Percentiles rank a stretch among this genome's conserved stretches.
These are phyloP conservation scores for Sylvilagus bachmani DNA, from an alignment of 2,113 vertebrate species.

Conservation along the genomic window DNA sequence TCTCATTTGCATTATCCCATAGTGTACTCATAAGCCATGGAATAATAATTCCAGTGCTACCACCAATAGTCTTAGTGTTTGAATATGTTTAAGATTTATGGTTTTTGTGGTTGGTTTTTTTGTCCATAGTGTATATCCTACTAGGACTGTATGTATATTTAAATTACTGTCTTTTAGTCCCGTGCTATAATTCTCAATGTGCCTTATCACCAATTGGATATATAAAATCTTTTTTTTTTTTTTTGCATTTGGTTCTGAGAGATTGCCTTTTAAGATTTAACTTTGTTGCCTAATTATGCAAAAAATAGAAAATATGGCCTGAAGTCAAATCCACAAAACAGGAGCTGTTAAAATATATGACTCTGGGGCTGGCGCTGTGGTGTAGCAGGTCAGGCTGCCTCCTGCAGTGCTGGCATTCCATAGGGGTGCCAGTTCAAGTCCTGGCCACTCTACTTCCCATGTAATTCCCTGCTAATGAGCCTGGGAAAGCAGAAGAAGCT, in stretches of 20 bases:
- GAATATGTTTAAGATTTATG: constrained; percentile 14
- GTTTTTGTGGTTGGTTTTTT: background rate
- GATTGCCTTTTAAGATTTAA: constrained; percentile 55
- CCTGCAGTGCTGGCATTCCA: no score
- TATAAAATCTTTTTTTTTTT: constrained; percentile 50
- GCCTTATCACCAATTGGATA: background rate
- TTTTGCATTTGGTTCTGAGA: constrained; percentile 30
- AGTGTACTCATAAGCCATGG: background rate
- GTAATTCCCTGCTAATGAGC: no score
- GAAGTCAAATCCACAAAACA: constrained; percentile 12
- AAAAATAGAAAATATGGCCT: constrained; percentile 28
- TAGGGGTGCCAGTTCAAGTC: no score
- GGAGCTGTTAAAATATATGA: background rate
- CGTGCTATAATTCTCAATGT: constrained; percentile 31
- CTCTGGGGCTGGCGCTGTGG: no score
- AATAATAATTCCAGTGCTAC: background rate
- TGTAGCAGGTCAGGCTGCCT: no score
- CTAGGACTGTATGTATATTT: background rate
- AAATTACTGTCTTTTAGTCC: constrained; percentile 10
- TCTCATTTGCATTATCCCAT: background rate
- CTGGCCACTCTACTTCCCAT: no score
- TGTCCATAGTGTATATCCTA: background rate
- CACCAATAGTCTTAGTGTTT: background rate
- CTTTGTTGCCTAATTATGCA: constrained; percentile 49
- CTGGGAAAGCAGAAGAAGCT: no score